Conservation (phyloP, 2,113 vertebrate genomes). For the Myotis davidii region DNA sequence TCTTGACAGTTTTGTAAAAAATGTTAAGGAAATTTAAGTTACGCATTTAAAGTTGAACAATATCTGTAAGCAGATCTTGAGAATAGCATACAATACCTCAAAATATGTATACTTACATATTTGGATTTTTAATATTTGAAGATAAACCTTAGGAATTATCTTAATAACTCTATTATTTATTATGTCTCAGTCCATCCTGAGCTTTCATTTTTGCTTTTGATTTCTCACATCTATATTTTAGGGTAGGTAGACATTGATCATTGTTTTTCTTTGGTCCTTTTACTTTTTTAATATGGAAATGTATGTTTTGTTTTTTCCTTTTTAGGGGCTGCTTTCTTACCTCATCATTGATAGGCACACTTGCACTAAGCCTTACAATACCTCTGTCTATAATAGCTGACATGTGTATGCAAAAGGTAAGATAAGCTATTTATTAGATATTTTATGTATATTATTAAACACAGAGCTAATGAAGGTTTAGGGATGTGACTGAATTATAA, state of each 20-base stretch:
- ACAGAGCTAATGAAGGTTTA: background rate
- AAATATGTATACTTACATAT: background rate
- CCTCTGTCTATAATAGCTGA: constrained; percentile 98
- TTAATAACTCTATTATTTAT: constrained; percentile 29
- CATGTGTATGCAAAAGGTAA: constrained; percentile 97
- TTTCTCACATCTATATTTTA: background rate
- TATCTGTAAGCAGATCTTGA: constrained; percentile 17
- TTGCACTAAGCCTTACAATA: constrained; percentile 97
- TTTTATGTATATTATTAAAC: constrained; percentile 45
- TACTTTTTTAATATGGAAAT: constrained; percentile 10
- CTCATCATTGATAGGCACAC: constrained; percentile 96
- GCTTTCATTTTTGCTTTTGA: constrained; percentile 8
- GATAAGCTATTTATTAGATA: background rate
- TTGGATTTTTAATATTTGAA: constrained; percentile 46
- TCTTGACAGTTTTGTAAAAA: background rate
- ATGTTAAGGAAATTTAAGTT: constrained; percentile 16
- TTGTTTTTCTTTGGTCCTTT: background rate
- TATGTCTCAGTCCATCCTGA: background rate
- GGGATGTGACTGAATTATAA: background rate
- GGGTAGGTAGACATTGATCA: background rate
- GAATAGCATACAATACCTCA: constrained; percentile 8
- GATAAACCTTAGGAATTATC: constrained; percentile 34
- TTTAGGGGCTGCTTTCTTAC: constrained; percentile 98
- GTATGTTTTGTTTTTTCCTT: constrained; percentile 63
- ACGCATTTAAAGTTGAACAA: background rate